A percentile compares a stretch with the other conserved stretches of the same genome.
phyloP scores from a whole-genome alignment of 1,140 invertebrate species.

The Acromyrmex heyeri region DNA sequence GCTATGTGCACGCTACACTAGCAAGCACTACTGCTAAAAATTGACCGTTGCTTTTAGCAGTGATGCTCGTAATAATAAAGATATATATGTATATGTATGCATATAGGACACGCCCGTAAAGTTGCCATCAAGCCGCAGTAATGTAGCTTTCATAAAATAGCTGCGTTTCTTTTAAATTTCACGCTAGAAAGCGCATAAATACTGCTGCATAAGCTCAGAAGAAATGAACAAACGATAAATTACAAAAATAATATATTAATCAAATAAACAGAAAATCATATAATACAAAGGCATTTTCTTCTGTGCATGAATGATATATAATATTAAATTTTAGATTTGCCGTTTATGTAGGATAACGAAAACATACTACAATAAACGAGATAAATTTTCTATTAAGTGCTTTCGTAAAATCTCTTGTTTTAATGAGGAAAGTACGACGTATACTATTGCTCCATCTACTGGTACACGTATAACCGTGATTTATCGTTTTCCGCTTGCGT shows the following conservation, averaged over 20 bases:
- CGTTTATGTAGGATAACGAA: not conserved
- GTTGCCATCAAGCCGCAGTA: not conserved
- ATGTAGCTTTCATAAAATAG: not conserved
- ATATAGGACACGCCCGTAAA: slow-evolving; percentile 5
- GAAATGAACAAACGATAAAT: slow-evolving; percentile 12
- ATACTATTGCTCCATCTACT: not conserved
- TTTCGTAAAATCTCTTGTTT: slow-evolving; percentile 22
- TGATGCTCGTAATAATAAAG: not conserved
- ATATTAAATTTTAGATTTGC: slow-evolving; percentile 8
- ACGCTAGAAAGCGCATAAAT: not conserved
- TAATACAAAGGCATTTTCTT: not conserved
- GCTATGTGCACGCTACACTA: not conserved
- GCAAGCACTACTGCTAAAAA: not conserved
- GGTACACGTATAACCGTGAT: slow-evolving; percentile 31
- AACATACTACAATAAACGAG: not conserved
- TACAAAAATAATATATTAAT: not conserved
- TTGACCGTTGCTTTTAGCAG: slow-evolving; percentile 40
- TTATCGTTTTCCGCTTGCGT: slow-evolving; percentile 36
- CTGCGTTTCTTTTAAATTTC: slow-evolving; percentile 1
- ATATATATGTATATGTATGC: not conserved
- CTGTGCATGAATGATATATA: too few relatives aligned
- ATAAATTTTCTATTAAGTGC: slow-evolving; percentile 34
- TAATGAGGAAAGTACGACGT: slow-evolving; percentile 30
- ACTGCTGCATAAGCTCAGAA: not conserved
- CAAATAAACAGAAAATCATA: not conserved